Evolutionary conservation across 1,140 invertebrate species (phyloP).

Genomic region (Oncopodura yosiiana): DNA sequence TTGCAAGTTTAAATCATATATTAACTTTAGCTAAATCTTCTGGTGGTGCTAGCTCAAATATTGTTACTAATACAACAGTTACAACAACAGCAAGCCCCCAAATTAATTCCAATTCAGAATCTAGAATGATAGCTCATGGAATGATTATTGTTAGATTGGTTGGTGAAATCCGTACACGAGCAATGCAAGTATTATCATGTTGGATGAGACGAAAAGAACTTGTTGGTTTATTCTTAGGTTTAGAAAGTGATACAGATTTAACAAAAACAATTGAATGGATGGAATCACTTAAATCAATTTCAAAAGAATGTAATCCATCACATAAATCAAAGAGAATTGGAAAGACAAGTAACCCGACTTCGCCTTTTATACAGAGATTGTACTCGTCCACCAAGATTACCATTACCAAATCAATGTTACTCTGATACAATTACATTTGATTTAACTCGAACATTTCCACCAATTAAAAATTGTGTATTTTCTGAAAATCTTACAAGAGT

Average conservation of each 20-base stretch:
- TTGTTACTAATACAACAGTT: too few species aligned
- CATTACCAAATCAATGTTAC: too few species aligned
- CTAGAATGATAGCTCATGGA: slow-evolving; percentile 34
- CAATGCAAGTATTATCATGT: slow-evolving; percentile 36
- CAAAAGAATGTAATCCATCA: slow-evolving; percentile 40
- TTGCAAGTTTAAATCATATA: slow-evolving; percentile 6
- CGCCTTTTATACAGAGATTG: slow-evolving; percentile 42
- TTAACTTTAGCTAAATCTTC: slow-evolving; percentile 4
- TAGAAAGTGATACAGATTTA: not conserved
- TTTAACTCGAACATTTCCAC: too few species aligned
- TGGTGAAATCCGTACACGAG: slow-evolving; percentile 40
- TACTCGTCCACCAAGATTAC: slow-evolving; percentile 42
- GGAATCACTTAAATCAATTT: slow-evolving; percentile 40
- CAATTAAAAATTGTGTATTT: too few species aligned
- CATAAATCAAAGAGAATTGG: slow-evolving; percentile 37
- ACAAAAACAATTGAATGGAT: slow-evolving; percentile 37
- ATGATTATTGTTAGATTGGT: slow-evolving; percentile 40
- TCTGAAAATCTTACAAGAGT: too few species aligned
- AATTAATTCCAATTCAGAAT: too few species aligned
- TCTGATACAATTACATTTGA: too few species aligned
- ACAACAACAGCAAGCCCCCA: too few species aligned
- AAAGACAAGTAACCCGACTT: slow-evolving; percentile 38
- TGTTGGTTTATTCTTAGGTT: slow-evolving; percentile 38
- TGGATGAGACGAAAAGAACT: slow-evolving; percentile 39
- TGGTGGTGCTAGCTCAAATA: slow-evolving; percentile 31